Base-by-base conservation (phyloP, 2,888 invertebrate species). In the Eristalis tenax region DNA sequence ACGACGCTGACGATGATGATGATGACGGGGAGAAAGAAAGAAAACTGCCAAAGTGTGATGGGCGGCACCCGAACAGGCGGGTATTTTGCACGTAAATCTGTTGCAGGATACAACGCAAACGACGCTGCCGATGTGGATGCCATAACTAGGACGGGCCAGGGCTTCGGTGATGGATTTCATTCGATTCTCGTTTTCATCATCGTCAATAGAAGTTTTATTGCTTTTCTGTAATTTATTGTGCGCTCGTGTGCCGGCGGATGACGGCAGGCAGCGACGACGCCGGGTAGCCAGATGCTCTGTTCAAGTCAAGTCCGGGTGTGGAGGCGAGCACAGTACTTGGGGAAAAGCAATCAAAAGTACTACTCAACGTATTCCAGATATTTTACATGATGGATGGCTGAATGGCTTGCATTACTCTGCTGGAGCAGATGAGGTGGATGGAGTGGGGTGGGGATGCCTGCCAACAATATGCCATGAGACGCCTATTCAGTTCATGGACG, bases 321-420 rank as follows among this genome's bases (percentile, higher is more conserved):
- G 50, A 8, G 18, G 23, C 38, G 32, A 11, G 15, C n/a, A 5
- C 18, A 50, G 63, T 68, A 86, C 74, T 82, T 69, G 38, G 85
- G 70, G 78, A 71, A 83, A 86, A 86, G 86, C 86, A 86, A 86
- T 86, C 86, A 86, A 86, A 86, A 86, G 86, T 79, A 63, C 78
- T 83, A 50, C 83, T 83, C 83, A 78, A 82, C 70, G 86, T 86
- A 86, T 83, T 86, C 83, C 83, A 86, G 86, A 86, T 86, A 86
- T 86, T 86, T 85, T 78, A 71, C 75, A 79, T 78, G 77, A 86
- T 82, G 85, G 77, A 84, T 84, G 70, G 83, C 74, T 73, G 68
- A 77, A 77, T 83, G 68, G 73, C 63, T 68, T 66, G 83, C 70
- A 79, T 83, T 83, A 86, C 86, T 82, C 74, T 61, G 56, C 74